Conservation (phyloP, 2,888 invertebrate species). For the Sinhomidia bicolor region DNA sequence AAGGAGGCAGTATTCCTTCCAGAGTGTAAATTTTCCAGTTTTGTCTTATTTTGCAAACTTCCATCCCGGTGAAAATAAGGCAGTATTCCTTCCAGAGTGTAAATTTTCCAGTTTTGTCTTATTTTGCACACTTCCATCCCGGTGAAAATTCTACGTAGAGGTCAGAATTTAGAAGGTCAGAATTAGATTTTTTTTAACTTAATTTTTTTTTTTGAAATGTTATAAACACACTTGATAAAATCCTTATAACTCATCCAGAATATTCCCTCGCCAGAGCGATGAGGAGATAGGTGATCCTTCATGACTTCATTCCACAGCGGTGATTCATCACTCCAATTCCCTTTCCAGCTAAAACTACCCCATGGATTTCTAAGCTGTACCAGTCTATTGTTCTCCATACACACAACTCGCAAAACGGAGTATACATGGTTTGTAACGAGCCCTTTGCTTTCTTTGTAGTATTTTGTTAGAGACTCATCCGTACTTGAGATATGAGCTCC, state of each 20-base stretch:
- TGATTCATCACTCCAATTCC: constrained; percentile 93
- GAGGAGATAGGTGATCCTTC: constrained; percentile 87
- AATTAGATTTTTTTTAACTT: neutral
- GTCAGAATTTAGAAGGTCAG: no score
- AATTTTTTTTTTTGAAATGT: no score
- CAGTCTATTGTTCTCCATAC: constrained; percentile 78
- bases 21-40: constrained; percentile 44
- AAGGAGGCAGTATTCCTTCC: constrained; percentile 61
- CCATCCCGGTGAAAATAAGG: constrained; percentile 88
- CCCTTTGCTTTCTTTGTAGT: constrained; percentile 94
- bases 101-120: neutral
- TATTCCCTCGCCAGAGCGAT: constrained; percentile 92
- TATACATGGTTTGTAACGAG: constrained; percentile 92
- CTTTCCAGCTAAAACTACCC: constrained; percentile 99
- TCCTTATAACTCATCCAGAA: constrained; percentile 99
- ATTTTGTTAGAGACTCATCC: constrained; percentile 90
- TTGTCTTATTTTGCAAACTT: constrained; percentile 92
- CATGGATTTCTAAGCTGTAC: constrained; percentile 97
- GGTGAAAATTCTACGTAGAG: no score
- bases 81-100: neutral
- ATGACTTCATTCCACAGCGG: constrained; percentile 87
- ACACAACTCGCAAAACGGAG: constrained; percentile 91
- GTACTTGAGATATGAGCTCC: constrained; percentile 90
- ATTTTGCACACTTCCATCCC: neutral
- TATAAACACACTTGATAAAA: constrained; percentile 90